These are phyloP conservation scores for Ariolimax columbianus DNA, from an alignment of 2,888 invertebrate species.

Conservation along the genomic window DNA sequence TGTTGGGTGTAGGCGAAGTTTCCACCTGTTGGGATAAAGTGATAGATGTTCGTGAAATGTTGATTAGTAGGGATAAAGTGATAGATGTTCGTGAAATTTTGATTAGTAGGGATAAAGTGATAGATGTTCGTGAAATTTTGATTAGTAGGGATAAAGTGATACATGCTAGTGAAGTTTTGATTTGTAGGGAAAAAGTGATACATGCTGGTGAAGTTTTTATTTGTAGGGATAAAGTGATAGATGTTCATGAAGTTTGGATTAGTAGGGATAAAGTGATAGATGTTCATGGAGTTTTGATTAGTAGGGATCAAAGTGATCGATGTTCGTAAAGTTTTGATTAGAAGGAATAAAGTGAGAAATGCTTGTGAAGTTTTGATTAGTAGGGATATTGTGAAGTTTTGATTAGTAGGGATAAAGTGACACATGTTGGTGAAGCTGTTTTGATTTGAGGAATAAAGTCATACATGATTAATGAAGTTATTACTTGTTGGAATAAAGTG, in stretches of 20 bases:
- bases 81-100: not conserved
- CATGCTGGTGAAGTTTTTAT: not conserved
- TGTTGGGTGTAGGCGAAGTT: conserved; percentile 57
- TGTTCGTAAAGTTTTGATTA: not conserved
- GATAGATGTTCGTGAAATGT: not conserved
- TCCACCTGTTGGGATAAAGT: conserved; percentile 55
- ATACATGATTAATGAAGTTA: not conserved
- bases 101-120: not conserved
- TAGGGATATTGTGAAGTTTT: too few relatives aligned
- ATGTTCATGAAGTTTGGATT: not conserved
- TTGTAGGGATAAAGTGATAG: not conserved
- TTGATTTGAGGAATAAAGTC: not conserved
- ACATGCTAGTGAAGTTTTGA: not conserved
- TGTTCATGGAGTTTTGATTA: not conserved
- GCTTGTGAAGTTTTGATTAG: not conserved
- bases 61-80: not conserved
- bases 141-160: not conserved
- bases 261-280: not conserved
- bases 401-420: not conserved
- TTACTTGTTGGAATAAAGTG: not conserved
- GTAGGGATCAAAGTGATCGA: not conserved
- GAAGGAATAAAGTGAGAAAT: not conserved
- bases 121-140: not conserved
- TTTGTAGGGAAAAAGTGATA: not conserved
- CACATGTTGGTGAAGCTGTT: not conserved